phyloP scores from a whole-genome alignment of 2,113 vertebrate species.

The Odobenus rosmarus region DNA sequence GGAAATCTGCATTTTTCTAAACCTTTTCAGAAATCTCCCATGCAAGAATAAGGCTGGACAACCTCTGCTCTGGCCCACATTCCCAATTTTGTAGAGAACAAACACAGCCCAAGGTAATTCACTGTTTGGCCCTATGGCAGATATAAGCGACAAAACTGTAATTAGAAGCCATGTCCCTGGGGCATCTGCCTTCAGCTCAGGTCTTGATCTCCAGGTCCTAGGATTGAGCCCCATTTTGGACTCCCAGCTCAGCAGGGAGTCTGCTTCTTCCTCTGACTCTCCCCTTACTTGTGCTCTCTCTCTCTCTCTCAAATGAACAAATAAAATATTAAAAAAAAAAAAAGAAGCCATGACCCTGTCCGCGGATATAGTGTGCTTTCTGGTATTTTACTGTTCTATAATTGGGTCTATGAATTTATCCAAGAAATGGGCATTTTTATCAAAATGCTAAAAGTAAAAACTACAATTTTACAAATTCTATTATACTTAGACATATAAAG shows the following conservation, averaged over 20 bases:
- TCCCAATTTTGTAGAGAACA: neutral
- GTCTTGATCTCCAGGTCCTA: neutral
- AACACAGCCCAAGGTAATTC: neutral
- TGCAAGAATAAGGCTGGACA: neutral
- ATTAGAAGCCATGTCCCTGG: neutral
- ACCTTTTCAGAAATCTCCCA: neutral
- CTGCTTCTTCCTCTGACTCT: neutral
- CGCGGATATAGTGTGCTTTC: neutral
- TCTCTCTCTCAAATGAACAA: neutral
- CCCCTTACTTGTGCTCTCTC: neutral
- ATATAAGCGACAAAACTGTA: neutral
- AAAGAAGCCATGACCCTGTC: neutral
- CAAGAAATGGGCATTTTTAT: neutral
- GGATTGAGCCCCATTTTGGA: neutral
- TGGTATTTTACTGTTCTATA: neutral
- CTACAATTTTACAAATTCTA: neutral
- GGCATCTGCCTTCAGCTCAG: neutral
- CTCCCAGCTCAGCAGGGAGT: neutral
- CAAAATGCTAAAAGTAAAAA: constrained; percentile 6
- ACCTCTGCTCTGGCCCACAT: neutral
- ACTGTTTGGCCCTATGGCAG: neutral
- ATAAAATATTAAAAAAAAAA: neutral
- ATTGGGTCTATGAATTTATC: neutral
- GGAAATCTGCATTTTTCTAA: neutral
- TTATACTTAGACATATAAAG: neutral